phyloP scores from a whole-genome alignment of 2,113 vertebrate genomes.

The Ailurus styani region DNA sequence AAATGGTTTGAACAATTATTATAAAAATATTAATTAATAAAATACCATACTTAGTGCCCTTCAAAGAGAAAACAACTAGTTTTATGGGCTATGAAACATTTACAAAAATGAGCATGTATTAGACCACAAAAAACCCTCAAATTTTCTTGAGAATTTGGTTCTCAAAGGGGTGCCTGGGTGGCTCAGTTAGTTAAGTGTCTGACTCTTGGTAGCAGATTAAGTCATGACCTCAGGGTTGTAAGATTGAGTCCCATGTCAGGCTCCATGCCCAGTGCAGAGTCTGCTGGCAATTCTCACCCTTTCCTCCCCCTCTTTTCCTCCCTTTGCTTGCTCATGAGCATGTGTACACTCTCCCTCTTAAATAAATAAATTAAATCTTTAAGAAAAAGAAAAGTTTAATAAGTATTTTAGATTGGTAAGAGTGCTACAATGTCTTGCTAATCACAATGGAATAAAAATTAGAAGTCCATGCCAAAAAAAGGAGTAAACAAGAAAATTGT shows the following conservation, averaged over 20 bases:
- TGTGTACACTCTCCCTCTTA: neutral
- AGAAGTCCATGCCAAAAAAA: neutral
- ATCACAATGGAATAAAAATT: neutral
- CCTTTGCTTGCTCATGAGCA: neutral
- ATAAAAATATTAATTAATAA: neutral
- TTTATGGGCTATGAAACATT: conserved; percentile 1
- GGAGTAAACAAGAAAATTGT: neutral
- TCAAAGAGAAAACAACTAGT: neutral
- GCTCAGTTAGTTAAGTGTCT: neutral
- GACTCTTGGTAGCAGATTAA: neutral
- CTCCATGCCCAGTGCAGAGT: neutral
- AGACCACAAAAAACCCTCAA: neutral
- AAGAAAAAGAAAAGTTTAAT: neutral
- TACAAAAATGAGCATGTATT: neutral
- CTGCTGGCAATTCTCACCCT: neutral
- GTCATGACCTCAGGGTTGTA: neutral
- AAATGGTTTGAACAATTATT: neutral
- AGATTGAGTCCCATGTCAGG: neutral
- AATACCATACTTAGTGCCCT: neutral
- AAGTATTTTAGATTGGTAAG: neutral
- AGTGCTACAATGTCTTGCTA: neutral
- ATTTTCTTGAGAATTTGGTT: too few species aligned
- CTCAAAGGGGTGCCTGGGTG: neutral
- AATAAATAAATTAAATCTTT: neutral
- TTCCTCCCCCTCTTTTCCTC: neutral